Base-by-base conservation (phyloP, 1,140 invertebrate species). In the Nebria ingens region DNA sequence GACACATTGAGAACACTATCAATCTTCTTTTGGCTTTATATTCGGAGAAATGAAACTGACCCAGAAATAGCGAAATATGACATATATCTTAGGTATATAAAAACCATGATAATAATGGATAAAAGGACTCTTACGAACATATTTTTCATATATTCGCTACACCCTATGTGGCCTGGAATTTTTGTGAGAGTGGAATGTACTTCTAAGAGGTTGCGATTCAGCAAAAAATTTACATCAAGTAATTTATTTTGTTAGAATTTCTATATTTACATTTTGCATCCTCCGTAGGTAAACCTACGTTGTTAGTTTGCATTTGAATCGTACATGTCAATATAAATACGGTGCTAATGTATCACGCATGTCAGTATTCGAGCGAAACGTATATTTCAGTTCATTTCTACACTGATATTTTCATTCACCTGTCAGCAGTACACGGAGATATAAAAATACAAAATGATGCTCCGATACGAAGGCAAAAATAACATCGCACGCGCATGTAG, bases 331-430 rank as follows among this genome's bases (percentile, higher is more conserved):
- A 34, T 34, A 34, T n/a, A n/a, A 34, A n/a, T 6, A 34, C 25
- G n/a, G 40, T 17, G 15, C 40, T 45, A 45, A 45, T 45, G 40
- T 45, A 45, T 45, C 40, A 12, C 40, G 17, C 40, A 11, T 17
- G 40, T 17, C 17, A 17, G 15, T 45, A 3, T 12, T 9, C 15
- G 40, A 12, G 40, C 15, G 25, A 4, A 45, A 17, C 3, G 40
- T 17, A 45, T 17, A 45, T 45, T 45, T 45, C 40, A 45, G 40
- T 45, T 45, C 40, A 17, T 17, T 45, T 45, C 25, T 34, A n/a
- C 25, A 34, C 25, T 34, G 25, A 34, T 34, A 34, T 34, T 45
- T 17, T 45, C 40, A 45, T 45, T 45, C 40, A 45, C 40, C 40
- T 45, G 40, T 45, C 40, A 45, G n/a, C n/a, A n/a, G n/a, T n/a